These are phyloP conservation scores for Andrena marginata DNA, from an alignment of 2,888 invertebrate genomes.

Conservation along the genomic window DNA sequence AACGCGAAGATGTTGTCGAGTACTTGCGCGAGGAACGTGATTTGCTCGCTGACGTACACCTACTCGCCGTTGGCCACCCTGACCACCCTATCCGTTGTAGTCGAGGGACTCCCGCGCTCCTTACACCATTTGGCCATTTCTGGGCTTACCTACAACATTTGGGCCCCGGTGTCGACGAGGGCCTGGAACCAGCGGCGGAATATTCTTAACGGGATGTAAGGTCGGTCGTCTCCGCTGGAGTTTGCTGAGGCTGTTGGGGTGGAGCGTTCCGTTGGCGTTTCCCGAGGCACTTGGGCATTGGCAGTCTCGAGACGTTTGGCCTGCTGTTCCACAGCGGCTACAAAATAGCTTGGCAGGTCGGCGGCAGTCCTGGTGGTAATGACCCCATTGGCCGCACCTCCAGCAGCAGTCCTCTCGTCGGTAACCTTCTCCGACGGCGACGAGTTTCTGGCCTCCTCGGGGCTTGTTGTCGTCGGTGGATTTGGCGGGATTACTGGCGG, in stretches of 20 bases:
- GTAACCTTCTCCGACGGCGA: background rate
- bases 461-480: no score
- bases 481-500: no score
- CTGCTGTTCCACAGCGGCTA: background rate
- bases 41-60: no score
- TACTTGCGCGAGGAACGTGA: no score
- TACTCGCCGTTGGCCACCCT: no score
- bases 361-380: background rate
- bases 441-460: no score
- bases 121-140: no score
- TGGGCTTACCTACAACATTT: rapidly evolving
- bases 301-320: background rate
- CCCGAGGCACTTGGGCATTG: background rate
- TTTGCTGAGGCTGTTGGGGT: background rate
- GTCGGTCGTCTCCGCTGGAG: background rate
- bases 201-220: background rate
- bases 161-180: background rate
- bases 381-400: background rate
- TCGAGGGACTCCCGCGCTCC: no score
- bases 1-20: no score
- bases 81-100: no score
- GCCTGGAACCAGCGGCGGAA: background rate
- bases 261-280: background rate
- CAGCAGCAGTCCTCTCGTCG: background rate
- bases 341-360: background rate